A percentile compares a stretch with the other conserved stretches of the same genome.
phyloP scores from a whole-genome alignment of 2,888 invertebrate genomes.

The Drosophila mulleri region DNA sequence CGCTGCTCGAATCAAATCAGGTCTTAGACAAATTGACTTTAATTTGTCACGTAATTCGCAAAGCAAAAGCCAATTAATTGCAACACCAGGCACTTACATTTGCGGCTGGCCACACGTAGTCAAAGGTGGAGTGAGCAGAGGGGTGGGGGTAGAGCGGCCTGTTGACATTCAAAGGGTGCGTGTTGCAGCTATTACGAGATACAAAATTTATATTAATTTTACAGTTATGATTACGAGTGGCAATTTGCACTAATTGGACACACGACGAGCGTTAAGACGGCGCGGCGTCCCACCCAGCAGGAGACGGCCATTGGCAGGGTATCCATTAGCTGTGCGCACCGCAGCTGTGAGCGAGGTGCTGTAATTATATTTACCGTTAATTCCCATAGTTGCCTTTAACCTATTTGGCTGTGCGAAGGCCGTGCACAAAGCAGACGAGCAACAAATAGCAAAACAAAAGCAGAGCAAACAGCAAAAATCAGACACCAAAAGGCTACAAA shows the following conservation, averaged over 20 bases:
- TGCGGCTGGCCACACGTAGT: not conserved
- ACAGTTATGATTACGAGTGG: constrained; percentile 69
- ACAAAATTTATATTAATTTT: constrained; percentile 69
- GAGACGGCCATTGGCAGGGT: not conserved
- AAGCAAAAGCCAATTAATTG: constrained; percentile 41
- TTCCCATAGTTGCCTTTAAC: constrained; percentile 33
- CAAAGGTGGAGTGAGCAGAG: no score
- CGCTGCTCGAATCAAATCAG: constrained; percentile 26
- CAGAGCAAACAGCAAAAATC: constrained; percentile 14
- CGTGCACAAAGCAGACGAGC: constrained; percentile 42
- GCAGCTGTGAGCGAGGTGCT: constrained; percentile 8
- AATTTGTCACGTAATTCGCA: constrained; percentile 55
- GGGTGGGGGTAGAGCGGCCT: no score
- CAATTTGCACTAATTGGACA: constrained; percentile 70
- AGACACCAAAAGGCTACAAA: constrained; percentile 35
- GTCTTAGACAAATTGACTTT: constrained; percentile 45
- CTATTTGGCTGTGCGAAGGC: constrained; percentile 55
- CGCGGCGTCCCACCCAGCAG: constrained; percentile 17
- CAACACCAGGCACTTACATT: constrained; percentile 16
- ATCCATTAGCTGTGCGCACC: constrained; percentile 10
- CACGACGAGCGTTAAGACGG: constrained; percentile 46
- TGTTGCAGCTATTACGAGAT: constrained; percentile 29
- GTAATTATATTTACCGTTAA: constrained; percentile 78
- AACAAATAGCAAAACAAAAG: constrained; percentile 29
- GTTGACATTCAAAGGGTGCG: constrained; percentile 7